Conservation (phyloP, 2,797 vertebrate species). For the Chelon labrosus region DNA sequence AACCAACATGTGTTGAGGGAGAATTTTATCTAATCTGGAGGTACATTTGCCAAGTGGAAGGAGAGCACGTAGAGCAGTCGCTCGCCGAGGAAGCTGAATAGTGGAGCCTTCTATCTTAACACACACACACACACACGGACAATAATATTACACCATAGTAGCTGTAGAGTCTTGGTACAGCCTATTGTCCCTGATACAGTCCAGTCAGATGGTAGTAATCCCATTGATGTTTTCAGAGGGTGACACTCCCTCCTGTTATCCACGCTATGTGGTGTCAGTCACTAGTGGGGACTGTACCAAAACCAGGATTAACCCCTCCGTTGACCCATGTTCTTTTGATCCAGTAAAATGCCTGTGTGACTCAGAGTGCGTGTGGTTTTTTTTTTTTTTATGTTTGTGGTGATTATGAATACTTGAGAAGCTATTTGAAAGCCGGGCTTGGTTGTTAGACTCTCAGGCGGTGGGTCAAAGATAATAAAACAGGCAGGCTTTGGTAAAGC, state of each 20-base stretch:
- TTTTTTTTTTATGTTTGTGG: neutral
- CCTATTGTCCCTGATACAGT: neutral
- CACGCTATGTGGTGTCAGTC: constrained; percentile 49
- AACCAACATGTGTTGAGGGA: neutral
- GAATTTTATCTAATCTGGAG: constrained; percentile 13
- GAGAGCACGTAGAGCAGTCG: neutral
- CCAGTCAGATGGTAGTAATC: constrained; percentile 50
- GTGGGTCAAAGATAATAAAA: constrained; percentile 36
- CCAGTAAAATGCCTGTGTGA: neutral
- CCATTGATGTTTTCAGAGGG: constrained; percentile 58
- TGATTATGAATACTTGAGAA: neutral
- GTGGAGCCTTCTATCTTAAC: constrained; percentile 5
- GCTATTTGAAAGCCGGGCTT: constrained; percentile 19
- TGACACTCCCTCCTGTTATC: constrained; percentile 40
- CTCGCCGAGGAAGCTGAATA: neutral
- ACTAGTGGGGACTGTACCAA: constrained; percentile 49
- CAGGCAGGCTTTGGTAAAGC: constrained; percentile 16
- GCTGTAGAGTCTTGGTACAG: constrained; percentile 9
- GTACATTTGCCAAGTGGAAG: constrained; percentile 10
- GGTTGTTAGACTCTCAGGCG: constrained; percentile 15
- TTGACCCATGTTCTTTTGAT: constrained; percentile 54
- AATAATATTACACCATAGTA: neutral
- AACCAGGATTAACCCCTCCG: constrained; percentile 54
- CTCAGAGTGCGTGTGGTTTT: neutral
- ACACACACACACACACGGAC: neutral